Percentiles rank a stretch among this genome's conserved stretches.
phyloP scores from a whole-genome alignment of 2,888 invertebrate genomes.

The Muscina levida region DNA sequence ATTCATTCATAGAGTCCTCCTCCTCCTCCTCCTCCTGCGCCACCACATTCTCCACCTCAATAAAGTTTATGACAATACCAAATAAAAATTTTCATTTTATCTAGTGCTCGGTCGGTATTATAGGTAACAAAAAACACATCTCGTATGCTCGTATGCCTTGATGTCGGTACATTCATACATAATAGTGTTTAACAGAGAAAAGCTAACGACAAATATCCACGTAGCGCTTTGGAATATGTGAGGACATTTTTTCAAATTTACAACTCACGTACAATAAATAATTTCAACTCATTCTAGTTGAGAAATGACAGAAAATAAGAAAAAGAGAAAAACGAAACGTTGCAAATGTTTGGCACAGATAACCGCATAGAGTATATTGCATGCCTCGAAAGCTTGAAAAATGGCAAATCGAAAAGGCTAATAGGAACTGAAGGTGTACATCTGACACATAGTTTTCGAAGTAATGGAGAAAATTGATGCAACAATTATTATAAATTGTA shows the following conservation, averaged over 20 bases:
- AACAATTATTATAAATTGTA: too few relatives aligned
- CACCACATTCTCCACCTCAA: too few relatives aligned
- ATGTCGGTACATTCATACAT: neutral
- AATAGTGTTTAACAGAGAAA: neutral
- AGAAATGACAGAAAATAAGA: neutral
- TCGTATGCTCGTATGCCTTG: neutral
- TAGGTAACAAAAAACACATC: neutral
- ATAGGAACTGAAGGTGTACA: too few relatives aligned
- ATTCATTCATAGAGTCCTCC: too few relatives aligned
- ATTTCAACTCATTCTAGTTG: slow-evolving; percentile 32
- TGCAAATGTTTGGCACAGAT: slow-evolving; percentile 16
- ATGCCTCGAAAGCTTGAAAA: neutral
- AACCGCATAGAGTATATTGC: neutral
- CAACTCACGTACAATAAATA: slow-evolving; percentile 37
- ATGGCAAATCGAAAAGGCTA: slow-evolving; percentile 20
- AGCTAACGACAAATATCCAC: slow-evolving; percentile 8
- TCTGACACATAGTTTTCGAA: too few relatives aligned
- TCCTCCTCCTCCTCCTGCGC: too few relatives aligned
- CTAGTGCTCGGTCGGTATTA: neutral
- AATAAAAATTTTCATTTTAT: slow-evolving; percentile 1
- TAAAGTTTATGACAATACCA: neutral
- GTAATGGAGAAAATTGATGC: too few relatives aligned
- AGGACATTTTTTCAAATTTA: slow-evolving; percentile 14
- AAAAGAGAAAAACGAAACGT: neutral
- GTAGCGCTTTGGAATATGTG: neutral